Conservation (phyloP, 2,888 invertebrate species). For the Leptinotarsa peninsularis region DNA sequence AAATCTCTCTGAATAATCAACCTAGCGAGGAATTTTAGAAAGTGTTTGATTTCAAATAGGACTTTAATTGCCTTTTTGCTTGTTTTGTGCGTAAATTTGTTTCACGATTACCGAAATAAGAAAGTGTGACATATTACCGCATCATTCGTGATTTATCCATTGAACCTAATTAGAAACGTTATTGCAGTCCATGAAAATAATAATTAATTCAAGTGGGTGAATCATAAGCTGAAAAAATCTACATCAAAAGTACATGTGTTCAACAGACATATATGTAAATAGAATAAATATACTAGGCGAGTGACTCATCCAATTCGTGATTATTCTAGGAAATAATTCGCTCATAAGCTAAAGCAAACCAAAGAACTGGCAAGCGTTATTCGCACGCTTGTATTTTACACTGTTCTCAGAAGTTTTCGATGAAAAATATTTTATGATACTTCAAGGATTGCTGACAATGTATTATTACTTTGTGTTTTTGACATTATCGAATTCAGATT, state of each 20-base stretch:
- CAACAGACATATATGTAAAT: slow-evolving; percentile 17
- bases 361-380: not conserved
- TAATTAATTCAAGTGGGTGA: slow-evolving; percentile 13
- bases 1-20: not conserved
- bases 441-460: too few relatives aligned
- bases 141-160: slow-evolving; percentile 15
- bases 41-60: not conserved
- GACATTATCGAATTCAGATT: too few relatives aligned
- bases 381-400: slow-evolving; percentile 4
- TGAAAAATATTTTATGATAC: too few relatives aligned
- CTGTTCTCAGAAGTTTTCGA: not conserved
- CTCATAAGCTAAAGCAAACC: not conserved
- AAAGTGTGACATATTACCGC: slow-evolving; percentile 26
- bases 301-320: slow-evolving; percentile 21
- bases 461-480: too few relatives aligned
- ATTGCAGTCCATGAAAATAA: slow-evolving; percentile 3
- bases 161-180: slow-evolving; percentile 1
- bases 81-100: slow-evolving; percentile 4
- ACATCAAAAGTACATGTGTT: slow-evolving; percentile 12
- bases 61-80: slow-evolving; percentile 2
- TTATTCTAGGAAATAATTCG: slow-evolving; percentile 12
- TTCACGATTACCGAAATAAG: slow-evolving; percentile 22
- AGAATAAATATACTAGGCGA: slow-evolving; percentile 19
- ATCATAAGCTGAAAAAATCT: slow-evolving; percentile 4
- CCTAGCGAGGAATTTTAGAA: not conserved